Evolutionary conservation across 2,113 vertebrate species (phyloP).

Genomic region (Columba janthina): DNA sequence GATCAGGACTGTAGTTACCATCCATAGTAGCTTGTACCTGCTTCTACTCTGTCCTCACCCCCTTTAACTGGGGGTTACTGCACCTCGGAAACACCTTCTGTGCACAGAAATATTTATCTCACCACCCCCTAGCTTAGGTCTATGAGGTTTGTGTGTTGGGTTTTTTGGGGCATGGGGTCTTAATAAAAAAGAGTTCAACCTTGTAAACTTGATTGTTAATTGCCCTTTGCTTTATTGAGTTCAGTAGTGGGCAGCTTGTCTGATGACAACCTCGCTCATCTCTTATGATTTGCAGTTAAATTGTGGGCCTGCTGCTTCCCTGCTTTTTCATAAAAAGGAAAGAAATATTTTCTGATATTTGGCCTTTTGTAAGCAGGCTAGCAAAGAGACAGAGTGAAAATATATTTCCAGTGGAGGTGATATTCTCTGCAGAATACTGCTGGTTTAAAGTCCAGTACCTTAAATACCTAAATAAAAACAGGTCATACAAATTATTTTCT

Average conservation of each 20-base stretch:
- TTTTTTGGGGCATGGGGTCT: background rate
- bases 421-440: background rate
- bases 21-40: background rate
- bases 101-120: background rate
- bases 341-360: background rate
- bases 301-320: background rate
- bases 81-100: background rate
- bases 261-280: background rate
- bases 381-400: background rate
- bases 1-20: background rate
- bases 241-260: background rate
- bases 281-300: background rate
- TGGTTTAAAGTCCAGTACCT: background rate
- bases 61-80: background rate
- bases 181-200: too few relatives aligned
- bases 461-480: background rate
- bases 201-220: background rate
- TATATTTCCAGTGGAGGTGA: background rate
- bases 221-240: background rate
- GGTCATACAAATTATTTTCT: background rate
- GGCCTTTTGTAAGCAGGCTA: background rate
- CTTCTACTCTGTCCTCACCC: background rate
- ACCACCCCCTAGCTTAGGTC: background rate
- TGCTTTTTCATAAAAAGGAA: background rate
- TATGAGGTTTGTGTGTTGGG: background rate